Evolutionary conservation across 2,797 vertebrate species (phyloP).

Genomic region (Pogonophryne albipinna): DNA sequence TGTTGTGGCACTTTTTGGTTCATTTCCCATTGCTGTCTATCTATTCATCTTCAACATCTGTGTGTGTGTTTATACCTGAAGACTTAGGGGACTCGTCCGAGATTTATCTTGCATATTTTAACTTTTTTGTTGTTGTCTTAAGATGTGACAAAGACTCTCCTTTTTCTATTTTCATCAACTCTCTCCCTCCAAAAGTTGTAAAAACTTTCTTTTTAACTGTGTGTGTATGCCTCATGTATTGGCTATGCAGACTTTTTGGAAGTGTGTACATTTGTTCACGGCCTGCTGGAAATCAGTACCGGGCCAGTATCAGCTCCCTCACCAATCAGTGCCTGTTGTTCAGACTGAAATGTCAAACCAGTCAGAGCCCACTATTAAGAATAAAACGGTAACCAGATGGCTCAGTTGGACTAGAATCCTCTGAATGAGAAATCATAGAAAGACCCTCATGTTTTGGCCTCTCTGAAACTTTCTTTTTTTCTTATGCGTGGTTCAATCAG

Average conservation of each 20-base stretch:
- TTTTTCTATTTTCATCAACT: slow-evolving; percentile 2
- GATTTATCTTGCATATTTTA: too few species aligned
- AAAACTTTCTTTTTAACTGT: background rate
- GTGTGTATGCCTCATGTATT: background rate
- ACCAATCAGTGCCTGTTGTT: slow-evolving; percentile 75
- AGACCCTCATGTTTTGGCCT: slow-evolving; percentile 17
- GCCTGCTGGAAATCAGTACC: slow-evolving; percentile 53
- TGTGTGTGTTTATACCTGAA: too few species aligned
- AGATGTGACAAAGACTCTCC: background rate
- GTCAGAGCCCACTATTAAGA: slow-evolving; percentile 45
- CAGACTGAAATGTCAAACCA: slow-evolving; percentile 52
- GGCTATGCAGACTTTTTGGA: background rate
- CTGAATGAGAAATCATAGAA: slow-evolving; percentile 61
- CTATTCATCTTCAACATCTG: slow-evolving; percentile 23
- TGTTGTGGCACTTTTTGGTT: slow-evolving; percentile 46
- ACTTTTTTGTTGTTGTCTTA: background rate
- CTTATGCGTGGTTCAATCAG: slow-evolving; percentile 24
- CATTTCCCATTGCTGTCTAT: slow-evolving; percentile 43
- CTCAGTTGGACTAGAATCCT: slow-evolving; percentile 42
- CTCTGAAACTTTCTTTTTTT: slow-evolving; percentile 22
- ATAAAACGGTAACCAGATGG: slow-evolving; percentile 51
- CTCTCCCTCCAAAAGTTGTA: background rate
- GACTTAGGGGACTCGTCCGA: too few species aligned
- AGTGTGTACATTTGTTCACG: slow-evolving; percentile 32
- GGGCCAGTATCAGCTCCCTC: slow-evolving; percentile 11